Evolutionary conservation across 1,140 invertebrate species (phyloP).

Genomic region (Armadillidium nasatum): DNA sequence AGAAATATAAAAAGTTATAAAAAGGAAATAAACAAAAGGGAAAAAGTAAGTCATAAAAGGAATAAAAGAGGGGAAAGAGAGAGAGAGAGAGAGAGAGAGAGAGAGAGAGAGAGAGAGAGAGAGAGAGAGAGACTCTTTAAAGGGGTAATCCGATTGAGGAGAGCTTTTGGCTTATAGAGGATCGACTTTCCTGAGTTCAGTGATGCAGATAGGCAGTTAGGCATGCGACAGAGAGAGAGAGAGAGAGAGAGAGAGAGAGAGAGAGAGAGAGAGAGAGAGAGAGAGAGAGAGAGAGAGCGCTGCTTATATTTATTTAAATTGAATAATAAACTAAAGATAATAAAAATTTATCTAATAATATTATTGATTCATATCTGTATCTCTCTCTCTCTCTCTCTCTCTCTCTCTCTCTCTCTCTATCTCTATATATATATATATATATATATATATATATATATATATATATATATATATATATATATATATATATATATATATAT

Average conservation of each 20-base stretch:
- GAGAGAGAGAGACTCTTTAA: background rate
- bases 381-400: no score
- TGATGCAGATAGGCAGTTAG: slow-evolving; percentile 9
- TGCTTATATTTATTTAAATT: no score
- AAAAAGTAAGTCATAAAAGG: slow-evolving; percentile 13
- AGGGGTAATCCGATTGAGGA: background rate
- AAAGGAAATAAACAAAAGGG: background rate
- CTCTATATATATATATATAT: no score
- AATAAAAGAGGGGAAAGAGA: slow-evolving; percentile 15
- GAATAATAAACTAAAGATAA: background rate
- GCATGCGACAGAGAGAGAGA: slow-evolving; percentile 1
- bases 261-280: slow-evolving; percentile 27
- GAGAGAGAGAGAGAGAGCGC: background rate
- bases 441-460: no score
- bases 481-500: no score
- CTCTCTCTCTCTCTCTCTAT: no score
- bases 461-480: no score
- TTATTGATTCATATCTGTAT: no score
- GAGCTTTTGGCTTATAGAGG: background rate
- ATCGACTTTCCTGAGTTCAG: background rate
- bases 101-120: background rate
- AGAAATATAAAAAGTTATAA: slow-evolving; percentile 9
- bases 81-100: slow-evolving; percentile 9
- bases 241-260: slow-evolving; percentile 4
- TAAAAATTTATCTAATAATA: background rate